Percentiles rank a stretch among this genome's conserved stretches.
phyloP scores from a whole-genome alignment of 35 echinoderm and acorn worm species.

The Ophioderma brevispina region DNA sequence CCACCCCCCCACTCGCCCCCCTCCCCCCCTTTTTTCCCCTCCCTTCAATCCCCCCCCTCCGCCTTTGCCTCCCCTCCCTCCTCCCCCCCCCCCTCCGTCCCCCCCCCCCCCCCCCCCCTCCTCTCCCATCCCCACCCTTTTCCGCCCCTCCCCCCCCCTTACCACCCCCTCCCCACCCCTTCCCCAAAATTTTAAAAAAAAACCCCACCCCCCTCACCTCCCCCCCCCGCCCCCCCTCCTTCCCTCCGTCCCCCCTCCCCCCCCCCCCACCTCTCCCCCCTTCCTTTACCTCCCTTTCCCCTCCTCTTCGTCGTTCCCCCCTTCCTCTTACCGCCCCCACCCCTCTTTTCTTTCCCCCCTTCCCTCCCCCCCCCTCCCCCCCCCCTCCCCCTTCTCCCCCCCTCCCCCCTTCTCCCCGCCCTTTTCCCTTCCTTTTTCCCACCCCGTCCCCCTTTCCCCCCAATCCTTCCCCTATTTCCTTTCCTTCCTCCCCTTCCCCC shows the following conservation, averaged over 20 bases:
- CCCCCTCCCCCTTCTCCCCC: too few relatives aligned
- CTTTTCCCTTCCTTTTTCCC: background rate
- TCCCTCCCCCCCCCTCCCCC: background rate
- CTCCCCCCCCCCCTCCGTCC: too few relatives aligned
- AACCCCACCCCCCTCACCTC: background rate
- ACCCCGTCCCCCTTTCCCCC: background rate
- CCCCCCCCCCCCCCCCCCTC: too few relatives aligned
- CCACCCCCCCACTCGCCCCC: too few relatives aligned
- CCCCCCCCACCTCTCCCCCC: background rate
- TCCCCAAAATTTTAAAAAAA: too few relatives aligned
- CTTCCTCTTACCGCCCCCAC: background rate
- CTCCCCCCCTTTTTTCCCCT: too few relatives aligned
- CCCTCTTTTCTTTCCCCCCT: background rate
- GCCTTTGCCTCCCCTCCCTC: too few relatives aligned
- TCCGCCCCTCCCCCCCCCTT: background rate
- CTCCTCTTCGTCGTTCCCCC: background rate
- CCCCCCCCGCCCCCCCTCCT: background rate
- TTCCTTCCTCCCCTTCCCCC: background rate
- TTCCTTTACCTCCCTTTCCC: background rate
- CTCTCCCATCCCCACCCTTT: too few relatives aligned
- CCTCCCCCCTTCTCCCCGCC: background rate
- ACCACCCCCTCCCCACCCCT: background rate
- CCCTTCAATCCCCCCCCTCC: too few relatives aligned
- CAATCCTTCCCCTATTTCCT: background rate
- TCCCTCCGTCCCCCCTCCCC: background rate